Conservation (phyloP, 2,113 vertebrate species). For the Lampris megalopsis region DNA sequence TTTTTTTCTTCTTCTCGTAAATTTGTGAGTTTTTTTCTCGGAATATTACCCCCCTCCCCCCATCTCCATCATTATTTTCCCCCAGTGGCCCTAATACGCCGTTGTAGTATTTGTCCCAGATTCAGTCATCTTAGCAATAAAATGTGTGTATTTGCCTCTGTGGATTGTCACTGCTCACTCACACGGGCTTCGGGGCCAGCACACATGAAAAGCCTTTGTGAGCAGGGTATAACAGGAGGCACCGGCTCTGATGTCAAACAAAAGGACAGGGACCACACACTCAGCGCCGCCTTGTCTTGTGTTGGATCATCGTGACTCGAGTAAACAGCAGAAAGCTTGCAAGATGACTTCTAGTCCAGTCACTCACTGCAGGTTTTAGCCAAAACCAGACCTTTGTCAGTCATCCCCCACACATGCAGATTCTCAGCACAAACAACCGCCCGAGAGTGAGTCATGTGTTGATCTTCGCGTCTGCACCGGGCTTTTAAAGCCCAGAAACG, state of each 20-base stretch:
- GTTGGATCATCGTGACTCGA: slow-evolving; percentile 42
- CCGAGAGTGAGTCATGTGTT: background rate
- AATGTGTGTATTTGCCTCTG: background rate
- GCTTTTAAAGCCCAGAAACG: background rate
- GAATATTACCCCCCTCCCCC: too few species aligned
- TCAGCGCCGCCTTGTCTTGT: slow-evolving; percentile 32
- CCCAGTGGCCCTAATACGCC: too few species aligned
- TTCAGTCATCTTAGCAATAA: background rate
- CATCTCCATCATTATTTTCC: too few species aligned
- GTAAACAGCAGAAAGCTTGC: slow-evolving; percentile 40
- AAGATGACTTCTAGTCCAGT: slow-evolving; percentile 35
- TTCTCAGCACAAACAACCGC: background rate
- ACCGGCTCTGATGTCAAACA: background rate
- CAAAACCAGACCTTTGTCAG: background rate
- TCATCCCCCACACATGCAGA: background rate
- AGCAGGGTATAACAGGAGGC: slow-evolving; percentile 2
- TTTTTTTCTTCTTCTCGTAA: too few species aligned
- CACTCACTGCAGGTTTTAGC: background rate
- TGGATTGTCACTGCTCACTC: background rate
- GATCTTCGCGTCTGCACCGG: background rate
- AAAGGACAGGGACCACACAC: slow-evolving; percentile 54
- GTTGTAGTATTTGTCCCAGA: background rate
- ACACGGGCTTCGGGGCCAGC: background rate
- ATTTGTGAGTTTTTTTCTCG: too few species aligned
- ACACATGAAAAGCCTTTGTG: slow-evolving; percentile 5